Conservation (phyloP, 2,113 vertebrate species). For the Sminthopsis crassicaudata region DNA sequence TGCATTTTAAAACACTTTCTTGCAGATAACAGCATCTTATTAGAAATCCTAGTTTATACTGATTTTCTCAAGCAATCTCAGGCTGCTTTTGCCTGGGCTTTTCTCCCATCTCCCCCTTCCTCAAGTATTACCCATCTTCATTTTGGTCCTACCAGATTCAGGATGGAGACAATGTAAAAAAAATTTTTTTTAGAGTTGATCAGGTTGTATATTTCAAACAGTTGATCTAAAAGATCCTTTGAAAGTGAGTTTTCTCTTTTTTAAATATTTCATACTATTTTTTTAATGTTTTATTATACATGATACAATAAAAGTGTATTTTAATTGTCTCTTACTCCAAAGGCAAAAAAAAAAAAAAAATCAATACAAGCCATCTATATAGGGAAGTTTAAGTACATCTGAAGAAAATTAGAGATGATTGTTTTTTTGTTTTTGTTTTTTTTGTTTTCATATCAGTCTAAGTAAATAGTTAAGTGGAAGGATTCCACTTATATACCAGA, state of each 20-base stretch:
- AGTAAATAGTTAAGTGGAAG: constrained; percentile 74
- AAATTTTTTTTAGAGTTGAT: background rate
- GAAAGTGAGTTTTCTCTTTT: constrained; percentile 73
- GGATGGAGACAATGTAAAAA: background rate
- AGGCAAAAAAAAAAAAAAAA: constrained; percentile 75
- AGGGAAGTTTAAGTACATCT: constrained; percentile 57
- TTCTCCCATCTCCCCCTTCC: background rate
- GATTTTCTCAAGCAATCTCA: background rate
- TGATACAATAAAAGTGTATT: constrained; percentile 15
- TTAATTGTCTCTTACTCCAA: constrained; percentile 70
- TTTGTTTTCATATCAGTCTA: constrained; percentile 57
- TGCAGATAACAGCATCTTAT: background rate
- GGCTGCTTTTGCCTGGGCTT: no score
- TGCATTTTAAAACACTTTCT: background rate
- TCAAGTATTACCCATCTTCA: background rate
- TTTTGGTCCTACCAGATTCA: background rate
- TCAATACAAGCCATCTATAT: constrained; percentile 66
- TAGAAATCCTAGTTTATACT: background rate
- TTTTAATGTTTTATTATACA: constrained; percentile 71
- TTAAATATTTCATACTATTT: constrained; percentile 72
- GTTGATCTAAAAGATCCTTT: constrained; percentile 71
- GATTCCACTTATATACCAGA: constrained; percentile 73
- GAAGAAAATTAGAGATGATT: constrained; percentile 70
- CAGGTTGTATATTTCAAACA: constrained; percentile 38
- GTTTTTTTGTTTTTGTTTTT: constrained; percentile 15